Base-by-base conservation (phyloP, 1,140 invertebrate genomes). In the Drosophila burlai region DNA sequence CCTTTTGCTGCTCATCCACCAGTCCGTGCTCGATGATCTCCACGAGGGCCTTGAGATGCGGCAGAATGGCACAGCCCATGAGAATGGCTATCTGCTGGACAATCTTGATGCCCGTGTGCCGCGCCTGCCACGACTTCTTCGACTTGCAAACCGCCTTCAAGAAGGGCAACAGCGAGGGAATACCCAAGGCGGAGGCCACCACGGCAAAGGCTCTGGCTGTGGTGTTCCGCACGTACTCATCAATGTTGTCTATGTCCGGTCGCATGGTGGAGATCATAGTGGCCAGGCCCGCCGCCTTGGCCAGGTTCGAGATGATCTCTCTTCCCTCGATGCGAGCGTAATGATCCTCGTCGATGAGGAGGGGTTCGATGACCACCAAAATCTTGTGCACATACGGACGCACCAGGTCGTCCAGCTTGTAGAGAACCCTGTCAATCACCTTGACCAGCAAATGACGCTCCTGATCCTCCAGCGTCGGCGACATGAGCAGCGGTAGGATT, bases 181-280 rank as follows among this genome's bases (percentile, higher is more conserved):
- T 99, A 90, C 99, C 99, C 29, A 99, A 94, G 63, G 99, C 99
- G 11, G 99, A 99, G 0, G 99, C 99, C 2, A 99, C 99, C 1
- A 99, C 99, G 45, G 99, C 99, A 94, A 99, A 99, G 1, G 99
- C 99, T 85, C 99, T 94, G 3, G 99, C 99, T 11, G 99, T 99
- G 0, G 99, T 99, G 93, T 99, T 99, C 93, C 99, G 95, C 1
- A 99, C 99, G 83, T 99, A 99, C 94, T 99, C 99, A 94, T 99
- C 99, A 86, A 99, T 99, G 93, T 99, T 99, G 93, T 99, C 99
- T 92, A 99, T 99, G 94, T 99, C 99, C 6, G 99, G 99, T 93
- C 99, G 95, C 99, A 99, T 99, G 0, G 99, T 99, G 1, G 99
- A 99, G 86, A 99, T 99, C 99, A 99, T 99, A 10, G 99, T 99